phyloP scores from a whole-genome alignment of 2,888 invertebrate genomes.

The Acleris cristana region DNA sequence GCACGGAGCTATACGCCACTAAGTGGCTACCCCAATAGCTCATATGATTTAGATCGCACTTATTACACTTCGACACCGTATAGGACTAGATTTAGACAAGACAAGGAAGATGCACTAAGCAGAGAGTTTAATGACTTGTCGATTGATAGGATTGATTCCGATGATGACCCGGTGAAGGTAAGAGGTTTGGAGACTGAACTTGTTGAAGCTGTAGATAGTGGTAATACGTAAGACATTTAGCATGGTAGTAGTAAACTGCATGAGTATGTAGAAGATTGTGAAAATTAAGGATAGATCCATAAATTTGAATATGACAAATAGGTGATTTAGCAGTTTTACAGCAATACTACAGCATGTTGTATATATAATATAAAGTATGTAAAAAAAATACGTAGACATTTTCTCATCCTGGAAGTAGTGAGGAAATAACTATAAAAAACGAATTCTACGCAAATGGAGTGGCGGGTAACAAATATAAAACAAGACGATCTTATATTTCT shows the following conservation, averaged over 20 bases:
- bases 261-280: neutral
- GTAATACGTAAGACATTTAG: slow-evolving; percentile 12
- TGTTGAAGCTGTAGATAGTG: slow-evolving; percentile 10
- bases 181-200: slow-evolving; percentile 39
- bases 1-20: slow-evolving; percentile 72
- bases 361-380: too few relatives aligned
- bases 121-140: slow-evolving; percentile 66
- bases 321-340: too few relatives aligned
- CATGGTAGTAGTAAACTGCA: slow-evolving; percentile 15
- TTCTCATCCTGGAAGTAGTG: too few relatives aligned
- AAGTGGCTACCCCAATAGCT: slow-evolving; percentile 77
- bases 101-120: slow-evolving; percentile 40
- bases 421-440: too few relatives aligned
- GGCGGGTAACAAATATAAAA: too few relatives aligned
- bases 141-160: slow-evolving; percentile 72
- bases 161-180: slow-evolving; percentile 75
- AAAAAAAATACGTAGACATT: too few relatives aligned
- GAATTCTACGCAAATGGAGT: too few relatives aligned
- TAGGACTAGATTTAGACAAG: slow-evolving; percentile 65
- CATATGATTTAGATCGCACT: slow-evolving; percentile 76
- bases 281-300: neutral
- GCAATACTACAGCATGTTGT: too few relatives aligned
- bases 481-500: too few relatives aligned
- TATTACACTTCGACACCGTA: slow-evolving; percentile 71
- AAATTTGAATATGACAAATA: too few relatives aligned